Percentiles rank a stretch among this genome's conserved stretches.
phyloP scores from a whole-genome alignment of 2,113 vertebrate species.

The Gopherus flavomarginatus region DNA sequence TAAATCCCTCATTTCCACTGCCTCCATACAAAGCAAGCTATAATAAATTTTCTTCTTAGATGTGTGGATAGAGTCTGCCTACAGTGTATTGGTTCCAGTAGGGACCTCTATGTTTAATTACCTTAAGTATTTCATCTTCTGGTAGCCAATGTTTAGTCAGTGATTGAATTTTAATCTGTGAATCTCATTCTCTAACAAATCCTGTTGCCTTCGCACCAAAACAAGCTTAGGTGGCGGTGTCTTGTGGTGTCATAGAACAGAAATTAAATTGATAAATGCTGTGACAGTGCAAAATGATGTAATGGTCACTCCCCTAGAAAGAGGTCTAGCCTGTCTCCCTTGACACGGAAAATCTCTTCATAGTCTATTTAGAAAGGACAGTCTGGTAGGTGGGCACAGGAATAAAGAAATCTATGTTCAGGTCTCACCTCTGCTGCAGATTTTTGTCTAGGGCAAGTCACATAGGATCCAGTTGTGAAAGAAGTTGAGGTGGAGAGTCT shows the following conservation, averaged over 20 bases:
- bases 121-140: slow-evolving; percentile 3
- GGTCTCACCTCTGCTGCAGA: not conserved
- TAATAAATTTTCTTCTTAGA: not conserved
- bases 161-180: not conserved
- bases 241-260: slow-evolving; percentile 58
- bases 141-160: not conserved
- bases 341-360: slow-evolving; percentile 39
- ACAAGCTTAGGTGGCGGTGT: slow-evolving; percentile 46
- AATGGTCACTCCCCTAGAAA: slow-evolving; percentile 64
- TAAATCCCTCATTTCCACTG: not conserved
- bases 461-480: not conserved
- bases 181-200: slow-evolving; percentile 42
- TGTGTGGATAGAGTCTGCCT: not conserved
- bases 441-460: not conserved
- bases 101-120: not conserved
- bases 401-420: not conserved
- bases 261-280: slow-evolving; percentile 52
- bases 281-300: slow-evolving; percentile 33
- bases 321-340: slow-evolving; percentile 24
- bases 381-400: not conserved
- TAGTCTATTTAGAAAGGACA: slow-evolving; percentile 8
- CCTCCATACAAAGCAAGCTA: not conserved
- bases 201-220: slow-evolving; percentile 18
- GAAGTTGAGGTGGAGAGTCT: not conserved
- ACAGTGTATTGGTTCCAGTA: not conserved